These are phyloP conservation scores for Trochalopteron elliotii DNA, from an alignment of 2,113 vertebrate genomes.

Conservation along the genomic window DNA sequence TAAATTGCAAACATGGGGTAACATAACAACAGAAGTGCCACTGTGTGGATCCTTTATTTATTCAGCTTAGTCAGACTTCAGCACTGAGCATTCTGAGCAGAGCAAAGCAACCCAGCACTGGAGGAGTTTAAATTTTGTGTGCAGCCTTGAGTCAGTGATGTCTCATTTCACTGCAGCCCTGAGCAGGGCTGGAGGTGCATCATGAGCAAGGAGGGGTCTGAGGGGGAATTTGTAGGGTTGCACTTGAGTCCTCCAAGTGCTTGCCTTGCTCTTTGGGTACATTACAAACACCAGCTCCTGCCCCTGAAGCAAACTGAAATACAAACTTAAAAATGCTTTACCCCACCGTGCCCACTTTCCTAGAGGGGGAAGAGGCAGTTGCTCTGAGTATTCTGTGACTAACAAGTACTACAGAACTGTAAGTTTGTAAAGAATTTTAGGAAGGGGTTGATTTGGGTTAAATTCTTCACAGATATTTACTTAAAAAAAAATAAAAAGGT, in stretches of 20 bases:
- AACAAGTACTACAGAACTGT: not conserved
- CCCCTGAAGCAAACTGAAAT: not conserved
- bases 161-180: not conserved
- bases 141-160: not conserved
- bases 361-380: not conserved
- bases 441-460: not conserved
- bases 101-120: not conserved
- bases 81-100: not conserved
- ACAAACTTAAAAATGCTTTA: not conserved
- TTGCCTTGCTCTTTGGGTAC: not conserved
- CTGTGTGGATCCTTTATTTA: not conserved
- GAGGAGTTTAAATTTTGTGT: not conserved
- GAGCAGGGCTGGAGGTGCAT: not conserved
- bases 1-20: not conserved
- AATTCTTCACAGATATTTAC: not conserved
- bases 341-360: not conserved
- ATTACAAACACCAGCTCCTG: not conserved
- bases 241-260: not conserved
- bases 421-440: not conserved
- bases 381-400: not conserved
- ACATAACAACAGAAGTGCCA: not conserved
- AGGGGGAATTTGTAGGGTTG: not conserved
- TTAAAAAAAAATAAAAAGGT: not conserved
- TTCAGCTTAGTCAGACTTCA: slow-evolving; percentile 6
- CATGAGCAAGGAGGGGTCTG: fast-evolving